Evolutionary conservation across 2,888 invertebrate species (phyloP).

Genomic region (Melieria picta): DNA sequence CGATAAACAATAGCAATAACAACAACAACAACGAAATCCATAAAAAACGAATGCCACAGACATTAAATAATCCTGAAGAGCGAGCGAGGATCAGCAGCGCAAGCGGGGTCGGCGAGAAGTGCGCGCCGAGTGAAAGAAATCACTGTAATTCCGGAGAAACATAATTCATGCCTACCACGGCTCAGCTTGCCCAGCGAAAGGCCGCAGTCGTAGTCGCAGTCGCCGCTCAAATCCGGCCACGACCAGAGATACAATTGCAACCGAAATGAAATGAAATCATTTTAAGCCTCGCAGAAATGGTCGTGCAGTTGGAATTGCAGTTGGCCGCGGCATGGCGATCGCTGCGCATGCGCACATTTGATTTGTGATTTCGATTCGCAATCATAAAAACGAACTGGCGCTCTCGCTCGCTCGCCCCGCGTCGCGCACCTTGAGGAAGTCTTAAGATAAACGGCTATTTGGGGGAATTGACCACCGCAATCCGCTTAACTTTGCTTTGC

Average conservation of each 20-base stretch:
- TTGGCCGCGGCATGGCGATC: background rate
- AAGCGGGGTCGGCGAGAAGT: no score
- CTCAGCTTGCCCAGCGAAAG: background rate
- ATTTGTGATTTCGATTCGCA: constrained; percentile 24
- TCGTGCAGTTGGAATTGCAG: constrained; percentile 35
- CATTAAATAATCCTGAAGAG: constrained; percentile 16
- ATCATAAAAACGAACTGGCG: constrained; percentile 12
- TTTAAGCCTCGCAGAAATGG: constrained; percentile 42
- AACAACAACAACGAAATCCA: constrained; percentile 12
- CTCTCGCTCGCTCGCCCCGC: background rate
- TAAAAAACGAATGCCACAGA: constrained; percentile 23
- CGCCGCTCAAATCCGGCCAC: background rate
- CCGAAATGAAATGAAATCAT: constrained; percentile 55
- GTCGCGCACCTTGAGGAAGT: constrained; percentile 26
- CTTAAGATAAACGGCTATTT: constrained; percentile 51
- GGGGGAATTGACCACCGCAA: constrained; percentile 31
- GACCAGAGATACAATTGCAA: constrained; percentile 28
- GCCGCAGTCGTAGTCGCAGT: background rate
- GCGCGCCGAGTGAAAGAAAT: background rate
- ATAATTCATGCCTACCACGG: constrained; percentile 32
- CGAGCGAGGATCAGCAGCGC: background rate
- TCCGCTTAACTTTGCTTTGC: constrained; percentile 48
- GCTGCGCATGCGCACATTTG: background rate
- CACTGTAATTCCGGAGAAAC: constrained; percentile 36
- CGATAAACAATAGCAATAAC: constrained; percentile 7